A percentile compares a stretch with the other conserved stretches of the same genome.
Evolutionary conservation across 1,140 invertebrate species (phyloP).

Genomic region (Cepaea nemoralis): DNA sequence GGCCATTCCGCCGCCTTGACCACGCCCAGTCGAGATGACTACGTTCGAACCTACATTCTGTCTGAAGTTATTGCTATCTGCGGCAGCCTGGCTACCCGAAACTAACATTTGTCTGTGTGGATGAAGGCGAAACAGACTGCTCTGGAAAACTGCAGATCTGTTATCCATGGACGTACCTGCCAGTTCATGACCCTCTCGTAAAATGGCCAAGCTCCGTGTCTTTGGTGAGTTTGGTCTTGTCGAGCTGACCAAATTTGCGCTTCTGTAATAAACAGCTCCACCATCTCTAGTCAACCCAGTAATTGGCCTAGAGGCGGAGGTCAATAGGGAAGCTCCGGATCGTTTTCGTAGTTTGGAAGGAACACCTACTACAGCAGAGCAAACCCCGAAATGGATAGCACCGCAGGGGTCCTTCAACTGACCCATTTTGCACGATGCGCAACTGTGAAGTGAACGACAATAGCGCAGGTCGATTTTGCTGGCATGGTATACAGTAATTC

Average conservation of each 20-base stretch:
- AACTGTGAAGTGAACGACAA: slow-evolving; percentile 74
- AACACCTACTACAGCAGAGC: slow-evolving; percentile 72
- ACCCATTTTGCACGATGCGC: slow-evolving; percentile 66
- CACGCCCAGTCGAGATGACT: background rate
- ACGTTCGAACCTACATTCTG: background rate
- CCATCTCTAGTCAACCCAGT: slow-evolving; percentile 32
- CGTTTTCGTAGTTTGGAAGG: slow-evolving; percentile 64
- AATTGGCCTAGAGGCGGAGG: slow-evolving; percentile 41
- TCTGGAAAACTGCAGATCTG: background rate
- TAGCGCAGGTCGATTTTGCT: slow-evolving; percentile 72
- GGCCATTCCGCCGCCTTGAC: slow-evolving; percentile 13
- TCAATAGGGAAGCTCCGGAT: background rate
- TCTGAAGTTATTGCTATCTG: background rate
- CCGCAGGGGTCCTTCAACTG: slow-evolving; percentile 66
- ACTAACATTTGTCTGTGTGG: slow-evolving; percentile 8
- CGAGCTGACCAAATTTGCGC: background rate
- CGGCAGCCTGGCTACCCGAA: background rate
- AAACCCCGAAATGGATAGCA: slow-evolving; percentile 77
- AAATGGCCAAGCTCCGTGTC: slow-evolving; percentile 18
- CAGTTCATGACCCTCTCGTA: slow-evolving; percentile 32
- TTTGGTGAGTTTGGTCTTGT: background rate
- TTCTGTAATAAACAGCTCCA: background rate
- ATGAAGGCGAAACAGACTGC: background rate
- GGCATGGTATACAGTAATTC: slow-evolving; percentile 69
- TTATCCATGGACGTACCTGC: background rate